A percentile compares a stretch with the other conserved stretches of the same genome.
These are phyloP conservation scores for Engystomops pustulosus DNA, from an alignment of 2,113 vertebrate species.

Conservation along the genomic window DNA sequence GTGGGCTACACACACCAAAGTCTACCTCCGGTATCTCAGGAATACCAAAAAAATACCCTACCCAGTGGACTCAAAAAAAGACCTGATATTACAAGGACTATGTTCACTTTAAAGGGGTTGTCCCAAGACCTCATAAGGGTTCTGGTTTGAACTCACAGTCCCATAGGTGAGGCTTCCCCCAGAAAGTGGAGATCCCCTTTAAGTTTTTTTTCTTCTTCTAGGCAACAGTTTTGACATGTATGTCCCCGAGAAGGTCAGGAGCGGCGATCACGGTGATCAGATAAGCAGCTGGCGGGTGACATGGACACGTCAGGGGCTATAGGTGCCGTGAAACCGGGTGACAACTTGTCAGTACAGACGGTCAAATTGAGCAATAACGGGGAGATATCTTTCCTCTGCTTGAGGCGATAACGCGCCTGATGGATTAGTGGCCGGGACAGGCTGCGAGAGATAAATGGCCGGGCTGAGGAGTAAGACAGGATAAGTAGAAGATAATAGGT, in stretches of 20 bases:
- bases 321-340: background rate
- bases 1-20: too few relatives aligned
- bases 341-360: background rate
- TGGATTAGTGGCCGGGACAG: background rate
- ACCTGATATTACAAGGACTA: too few relatives aligned
- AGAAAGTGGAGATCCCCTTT: too few relatives aligned
- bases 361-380: slow-evolving; percentile 10
- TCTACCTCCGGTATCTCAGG: too few relatives aligned
- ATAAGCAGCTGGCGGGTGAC: background rate
- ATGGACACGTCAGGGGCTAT: background rate
- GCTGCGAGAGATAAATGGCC: slow-evolving; percentile 25
- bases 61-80: too few relatives aligned
- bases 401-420: slow-evolving; percentile 19
- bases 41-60: too few relatives aligned
- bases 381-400: background rate
- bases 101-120: background rate
- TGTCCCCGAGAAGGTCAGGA: background rate
- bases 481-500: slow-evolving; percentile 27
- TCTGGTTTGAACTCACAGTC: too few relatives aligned
- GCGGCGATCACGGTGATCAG: background rate
- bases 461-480: slow-evolving; percentile 4
- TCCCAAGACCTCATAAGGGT: too few relatives aligned
- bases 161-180: too few relatives aligned
- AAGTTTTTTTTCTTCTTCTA: background rate
- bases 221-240: background rate